Percentiles rank a stretch among this genome's conserved stretches.
These are phyloP conservation scores for Bombus waltoni DNA, from an alignment of 1,140 invertebrate species.

Conservation along the genomic window DNA sequence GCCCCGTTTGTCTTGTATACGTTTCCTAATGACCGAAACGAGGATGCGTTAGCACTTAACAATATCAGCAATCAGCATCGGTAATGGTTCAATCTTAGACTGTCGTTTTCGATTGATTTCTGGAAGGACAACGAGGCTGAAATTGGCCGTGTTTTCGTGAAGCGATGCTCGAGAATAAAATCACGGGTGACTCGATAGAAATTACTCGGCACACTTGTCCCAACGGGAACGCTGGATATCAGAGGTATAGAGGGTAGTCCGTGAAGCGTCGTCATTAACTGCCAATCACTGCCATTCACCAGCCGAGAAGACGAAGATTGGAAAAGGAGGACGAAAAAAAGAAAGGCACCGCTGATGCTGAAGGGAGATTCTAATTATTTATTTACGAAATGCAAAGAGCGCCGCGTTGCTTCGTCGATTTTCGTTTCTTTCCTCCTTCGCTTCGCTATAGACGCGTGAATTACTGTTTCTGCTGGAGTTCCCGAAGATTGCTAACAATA, in stretches of 20 bases:
- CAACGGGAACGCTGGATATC: constrained; percentile 54
- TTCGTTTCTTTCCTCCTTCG: constrained; percentile 28
- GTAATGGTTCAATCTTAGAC: neutral
- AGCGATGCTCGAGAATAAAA: constrained; percentile 63
- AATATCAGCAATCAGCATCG: constrained; percentile 16
- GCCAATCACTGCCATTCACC: constrained; percentile 77
- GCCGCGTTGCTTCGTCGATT: constrained; percentile 27
- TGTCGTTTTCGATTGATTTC: constrained; percentile 12
- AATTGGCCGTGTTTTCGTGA: constrained; percentile 47
- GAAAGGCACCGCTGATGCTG: constrained; percentile 38
- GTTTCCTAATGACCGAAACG: neutral
- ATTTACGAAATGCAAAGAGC: constrained; percentile 57
- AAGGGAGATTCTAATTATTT: constrained; percentile 72
- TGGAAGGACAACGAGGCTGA: neutral
- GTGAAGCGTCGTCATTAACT: constrained; percentile 75
- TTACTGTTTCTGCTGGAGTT: neutral
- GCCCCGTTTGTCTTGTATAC: neutral
- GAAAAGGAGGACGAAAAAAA: constrained; percentile 29
- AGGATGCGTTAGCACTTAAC: neutral
- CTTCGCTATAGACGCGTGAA: neutral
- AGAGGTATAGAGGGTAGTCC: constrained; percentile 56
- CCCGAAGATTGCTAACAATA: neutral
- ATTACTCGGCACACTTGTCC: constrained; percentile 62
- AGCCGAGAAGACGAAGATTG: constrained; percentile 45
- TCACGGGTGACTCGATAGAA: constrained; percentile 63